Evolutionary conservation across 2,888 invertebrate species (phyloP), one percentile per base, ranked within the genome.

Genomic region (Pristionchus entomophagus): DNA sequence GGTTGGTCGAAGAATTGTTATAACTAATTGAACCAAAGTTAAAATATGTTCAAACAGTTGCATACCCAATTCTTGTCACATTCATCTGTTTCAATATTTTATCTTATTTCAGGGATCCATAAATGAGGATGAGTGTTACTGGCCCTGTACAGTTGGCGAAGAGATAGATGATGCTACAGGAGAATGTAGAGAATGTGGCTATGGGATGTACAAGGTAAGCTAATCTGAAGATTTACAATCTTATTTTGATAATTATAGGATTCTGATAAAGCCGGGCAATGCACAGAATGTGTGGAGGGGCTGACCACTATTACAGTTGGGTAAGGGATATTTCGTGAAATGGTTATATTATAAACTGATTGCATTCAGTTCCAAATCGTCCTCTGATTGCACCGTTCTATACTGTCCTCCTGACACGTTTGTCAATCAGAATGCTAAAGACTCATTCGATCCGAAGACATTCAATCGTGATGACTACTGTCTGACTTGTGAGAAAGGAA

Each of bases 121-220:
- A 14, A 69, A 38, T 38, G 38, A 6, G 32, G 12, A 32, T 4
- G 73, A 73, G 10, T 73, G 73, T 45, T 73, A 26, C 26, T 73
- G 73, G 73, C 73, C 73, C 12, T 73, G 73, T 19, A 6, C 12
- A 6, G 45, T n/a, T 5, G 73, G 73, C 8, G 41, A 73, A n/a
- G 73, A 73, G 17, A 26, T 73, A 12, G 32, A 73, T 45, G 32
- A 10, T 22, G 73, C 29, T 0, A 73, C 73, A 1, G 41, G 19
- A 32, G 12, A 22, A 35, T 73, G 73, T 26, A 45, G 26, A n/a
- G 26, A 73, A 12, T 73, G 73, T 26, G 73, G 8, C 10, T 0
- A 41, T n/a, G 73, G 73, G 41, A 73, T 32, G 45, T 73, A 73
- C 26, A 73, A 73, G 73, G 73, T 69, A 5, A 2, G 41, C n/a